phyloP scores from a whole-genome alignment of 1,140 invertebrate species.

The Augochlora pura region DNA sequence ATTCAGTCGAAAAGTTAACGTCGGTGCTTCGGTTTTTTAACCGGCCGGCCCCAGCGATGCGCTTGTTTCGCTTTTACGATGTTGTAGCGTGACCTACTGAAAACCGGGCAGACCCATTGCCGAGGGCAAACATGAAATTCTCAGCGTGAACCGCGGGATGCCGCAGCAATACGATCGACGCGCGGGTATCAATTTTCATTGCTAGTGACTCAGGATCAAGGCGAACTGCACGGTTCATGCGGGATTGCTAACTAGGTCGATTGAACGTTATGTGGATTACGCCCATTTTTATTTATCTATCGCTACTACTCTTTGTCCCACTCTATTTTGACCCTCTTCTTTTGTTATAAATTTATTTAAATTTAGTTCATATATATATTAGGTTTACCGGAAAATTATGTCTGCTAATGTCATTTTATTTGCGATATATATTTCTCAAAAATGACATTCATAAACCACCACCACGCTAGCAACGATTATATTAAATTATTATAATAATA shows the following conservation, averaged over 20 bases:
- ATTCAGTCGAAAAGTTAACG: slow-evolving; percentile 17
- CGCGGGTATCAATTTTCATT: neutral
- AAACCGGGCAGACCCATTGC: neutral
- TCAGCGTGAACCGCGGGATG: neutral
- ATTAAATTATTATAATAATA: too few relatives aligned
- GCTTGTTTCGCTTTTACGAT: slow-evolving; percentile 16
- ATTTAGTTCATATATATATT: too few relatives aligned
- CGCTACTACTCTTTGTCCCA: too few relatives aligned
- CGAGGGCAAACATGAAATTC: neutral
- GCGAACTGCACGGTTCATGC: neutral
- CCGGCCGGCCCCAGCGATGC: neutral
- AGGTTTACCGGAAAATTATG: too few relatives aligned
- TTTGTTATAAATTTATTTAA: too few relatives aligned
- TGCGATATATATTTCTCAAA: too few relatives aligned
- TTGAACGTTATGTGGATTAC: too few relatives aligned
- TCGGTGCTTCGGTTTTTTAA: neutral
- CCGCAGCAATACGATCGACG: neutral
- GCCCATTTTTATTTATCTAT: too few relatives aligned
- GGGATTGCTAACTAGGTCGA: neutral
- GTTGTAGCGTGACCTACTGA: slow-evolving; percentile 23
- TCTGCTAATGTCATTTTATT: too few relatives aligned
- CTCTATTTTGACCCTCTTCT: too few relatives aligned
- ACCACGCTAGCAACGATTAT: too few relatives aligned
- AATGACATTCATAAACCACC: too few relatives aligned
- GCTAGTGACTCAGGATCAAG: slow-evolving; percentile 34